Evolutionary conservation across 2,888 invertebrate genomes (phyloP).

Genomic region (Acanthococcus lagerstroemiae): DNA sequence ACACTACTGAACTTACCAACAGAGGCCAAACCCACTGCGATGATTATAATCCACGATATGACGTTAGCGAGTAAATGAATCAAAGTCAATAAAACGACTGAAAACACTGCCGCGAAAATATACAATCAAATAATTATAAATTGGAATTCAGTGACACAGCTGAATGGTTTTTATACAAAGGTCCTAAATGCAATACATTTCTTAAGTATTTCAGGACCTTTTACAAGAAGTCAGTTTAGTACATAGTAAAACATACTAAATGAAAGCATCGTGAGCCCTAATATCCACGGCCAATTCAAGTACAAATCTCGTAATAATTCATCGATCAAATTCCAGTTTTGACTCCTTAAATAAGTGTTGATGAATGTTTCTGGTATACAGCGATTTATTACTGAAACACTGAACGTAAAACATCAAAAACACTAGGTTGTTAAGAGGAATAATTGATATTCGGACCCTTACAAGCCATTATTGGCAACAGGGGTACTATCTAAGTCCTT

Average conservation of each 20-base stretch:
- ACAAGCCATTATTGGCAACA: too few relatives aligned
- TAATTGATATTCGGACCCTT: too few relatives aligned
- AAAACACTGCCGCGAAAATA: slow-evolving; percentile 47
- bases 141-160: too few relatives aligned
- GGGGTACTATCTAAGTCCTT: too few relatives aligned
- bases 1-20: too few relatives aligned
- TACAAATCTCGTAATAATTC: slow-evolving; percentile 81
- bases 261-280: slow-evolving; percentile 66
- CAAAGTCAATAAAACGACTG: slow-evolving; percentile 69
- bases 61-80: slow-evolving; percentile 72
- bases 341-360: slow-evolving; percentile 65
- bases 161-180: slow-evolving; percentile 10
- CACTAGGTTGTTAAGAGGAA: too few relatives aligned
- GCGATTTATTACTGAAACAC: slow-evolving; percentile 69
- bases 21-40: slow-evolving; percentile 63
- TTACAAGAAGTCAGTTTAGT: too few relatives aligned
- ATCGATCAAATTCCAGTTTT: slow-evolving; percentile 79
- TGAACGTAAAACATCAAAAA: slow-evolving; percentile 38
- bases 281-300: slow-evolving; percentile 76
- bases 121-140: too few relatives aligned
- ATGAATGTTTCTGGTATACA: slow-evolving; percentile 69
- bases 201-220: too few relatives aligned
- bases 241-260: slow-evolving; percentile 70
- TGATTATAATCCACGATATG: slow-evolving; percentile 81
- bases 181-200: too few relatives aligned